Percentiles rank a stretch among this genome's conserved stretches.
phyloP scores from a whole-genome alignment of 2,797 vertebrate genomes.

The Heliangelus exortis region DNA sequence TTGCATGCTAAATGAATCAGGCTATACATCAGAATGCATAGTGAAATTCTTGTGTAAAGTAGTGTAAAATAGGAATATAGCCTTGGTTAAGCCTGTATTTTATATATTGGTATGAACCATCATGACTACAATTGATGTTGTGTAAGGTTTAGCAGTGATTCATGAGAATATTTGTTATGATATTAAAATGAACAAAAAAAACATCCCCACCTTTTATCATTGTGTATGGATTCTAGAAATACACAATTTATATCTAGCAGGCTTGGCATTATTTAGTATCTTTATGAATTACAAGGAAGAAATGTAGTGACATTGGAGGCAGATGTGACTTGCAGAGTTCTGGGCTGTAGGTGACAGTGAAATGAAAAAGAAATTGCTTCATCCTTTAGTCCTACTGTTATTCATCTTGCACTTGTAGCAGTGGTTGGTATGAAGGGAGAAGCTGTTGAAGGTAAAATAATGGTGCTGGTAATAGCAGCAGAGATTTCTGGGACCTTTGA shows the following conservation, averaged over 20 bases:
- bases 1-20: neutral
- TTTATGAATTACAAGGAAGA: neutral
- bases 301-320: neutral
- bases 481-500: neutral
- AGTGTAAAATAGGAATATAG: neutral
- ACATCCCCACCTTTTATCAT: neutral
- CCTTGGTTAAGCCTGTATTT: neutral
- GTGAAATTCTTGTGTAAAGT: neutral
- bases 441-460: neutral
- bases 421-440: neutral
- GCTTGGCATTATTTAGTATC: neutral
- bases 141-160: neutral
- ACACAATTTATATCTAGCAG: neutral
- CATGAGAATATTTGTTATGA: neutral
- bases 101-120: neutral
- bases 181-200: neutral
- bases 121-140: neutral
- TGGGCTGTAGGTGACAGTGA: neutral
- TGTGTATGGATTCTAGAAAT: neutral
- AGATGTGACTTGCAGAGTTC: neutral
- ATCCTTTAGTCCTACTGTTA: neutral
- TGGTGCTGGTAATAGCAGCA: neutral
- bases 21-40: neutral
- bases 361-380: neutral
- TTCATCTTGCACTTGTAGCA: neutral